These are phyloP conservation scores for Micronycteris hirsuta DNA, from an alignment of 2,113 vertebrate genomes.

Conservation along the genomic window DNA sequence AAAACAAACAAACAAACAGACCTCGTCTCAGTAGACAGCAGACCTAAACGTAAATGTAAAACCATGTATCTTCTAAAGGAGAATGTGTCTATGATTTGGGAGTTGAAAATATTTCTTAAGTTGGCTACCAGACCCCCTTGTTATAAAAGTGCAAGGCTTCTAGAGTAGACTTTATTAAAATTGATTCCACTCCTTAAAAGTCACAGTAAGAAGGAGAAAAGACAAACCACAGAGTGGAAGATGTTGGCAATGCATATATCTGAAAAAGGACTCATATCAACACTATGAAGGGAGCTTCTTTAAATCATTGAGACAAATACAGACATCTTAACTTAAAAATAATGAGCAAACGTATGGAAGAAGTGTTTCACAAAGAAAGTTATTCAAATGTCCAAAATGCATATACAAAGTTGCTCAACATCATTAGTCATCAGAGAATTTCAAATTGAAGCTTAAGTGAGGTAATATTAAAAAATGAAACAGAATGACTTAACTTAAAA, in stretches of 20 bases:
- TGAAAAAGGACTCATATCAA: background rate
- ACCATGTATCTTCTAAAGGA: background rate
- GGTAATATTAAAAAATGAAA: constrained; percentile 48
- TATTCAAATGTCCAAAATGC: background rate
- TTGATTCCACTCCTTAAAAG: background rate
- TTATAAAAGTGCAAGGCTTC: background rate
- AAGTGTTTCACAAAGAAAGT: background rate
- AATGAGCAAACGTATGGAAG: background rate
- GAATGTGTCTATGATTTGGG: background rate
- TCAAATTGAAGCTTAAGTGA: constrained; percentile 18
- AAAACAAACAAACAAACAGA: background rate
- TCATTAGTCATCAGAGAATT: background rate
- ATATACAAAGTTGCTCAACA: background rate
- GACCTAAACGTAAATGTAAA: background rate
- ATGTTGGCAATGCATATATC: background rate
- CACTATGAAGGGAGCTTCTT: background rate
- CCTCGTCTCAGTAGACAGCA: background rate
- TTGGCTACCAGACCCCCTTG: background rate
- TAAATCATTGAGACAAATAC: background rate
- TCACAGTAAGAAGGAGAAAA: background rate
- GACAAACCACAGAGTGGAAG: background rate
- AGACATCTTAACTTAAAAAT: background rate
- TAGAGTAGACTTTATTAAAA: background rate
- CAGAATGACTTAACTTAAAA: constrained; percentile 9
- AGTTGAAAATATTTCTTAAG: background rate